Conservation (phyloP, 2,797 vertebrate species). For the Characodon lateralis region DNA sequence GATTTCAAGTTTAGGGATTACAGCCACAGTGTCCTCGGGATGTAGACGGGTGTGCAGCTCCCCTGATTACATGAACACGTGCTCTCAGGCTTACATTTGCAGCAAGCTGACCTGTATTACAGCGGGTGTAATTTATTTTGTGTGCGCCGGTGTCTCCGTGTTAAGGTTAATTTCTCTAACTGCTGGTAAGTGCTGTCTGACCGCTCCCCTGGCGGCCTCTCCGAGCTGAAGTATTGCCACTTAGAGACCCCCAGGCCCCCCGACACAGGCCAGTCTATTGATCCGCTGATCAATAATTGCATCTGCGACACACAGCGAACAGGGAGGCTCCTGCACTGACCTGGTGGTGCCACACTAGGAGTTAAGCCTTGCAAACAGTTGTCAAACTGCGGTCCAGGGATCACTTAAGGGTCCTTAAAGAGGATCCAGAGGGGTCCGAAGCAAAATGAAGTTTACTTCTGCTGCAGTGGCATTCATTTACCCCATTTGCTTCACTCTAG, state of each 20-base stretch:
- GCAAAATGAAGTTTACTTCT: constrained; percentile 37
- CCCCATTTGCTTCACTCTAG: constrained; percentile 5
- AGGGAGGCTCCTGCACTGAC: constrained; percentile 43
- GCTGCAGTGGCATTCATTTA: constrained; percentile 35
- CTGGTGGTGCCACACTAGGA: constrained; percentile 39
- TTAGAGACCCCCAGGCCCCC: constrained; percentile 73
- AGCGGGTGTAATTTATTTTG: constrained; percentile 74
- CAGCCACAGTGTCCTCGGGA: constrained; percentile 22
- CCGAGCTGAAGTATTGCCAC: constrained; percentile 77
- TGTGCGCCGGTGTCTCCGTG: constrained; percentile 69
- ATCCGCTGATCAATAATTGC: constrained; percentile 82
- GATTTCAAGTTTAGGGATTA: constrained; percentile 27
- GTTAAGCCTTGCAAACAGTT: constrained; percentile 21
- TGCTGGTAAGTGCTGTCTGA: constrained; percentile 83
- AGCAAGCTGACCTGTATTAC: constrained; percentile 61
- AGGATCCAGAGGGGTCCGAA: constrained; percentile 33
- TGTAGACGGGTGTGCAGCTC: not conserved
- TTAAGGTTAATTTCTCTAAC: constrained; percentile 85
- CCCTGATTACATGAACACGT: constrained; percentile 49
- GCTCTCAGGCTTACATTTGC: constrained; percentile 49
- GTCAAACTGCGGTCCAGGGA: constrained; percentile 33
- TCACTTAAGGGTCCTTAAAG: constrained; percentile 43
- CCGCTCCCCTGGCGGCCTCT: constrained; percentile 80
- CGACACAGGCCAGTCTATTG: constrained; percentile 68
- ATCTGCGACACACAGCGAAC: constrained; percentile 64